phyloP scores from a whole-genome alignment of 2,113 vertebrate species.

The Talpa occidentalis region DNA sequence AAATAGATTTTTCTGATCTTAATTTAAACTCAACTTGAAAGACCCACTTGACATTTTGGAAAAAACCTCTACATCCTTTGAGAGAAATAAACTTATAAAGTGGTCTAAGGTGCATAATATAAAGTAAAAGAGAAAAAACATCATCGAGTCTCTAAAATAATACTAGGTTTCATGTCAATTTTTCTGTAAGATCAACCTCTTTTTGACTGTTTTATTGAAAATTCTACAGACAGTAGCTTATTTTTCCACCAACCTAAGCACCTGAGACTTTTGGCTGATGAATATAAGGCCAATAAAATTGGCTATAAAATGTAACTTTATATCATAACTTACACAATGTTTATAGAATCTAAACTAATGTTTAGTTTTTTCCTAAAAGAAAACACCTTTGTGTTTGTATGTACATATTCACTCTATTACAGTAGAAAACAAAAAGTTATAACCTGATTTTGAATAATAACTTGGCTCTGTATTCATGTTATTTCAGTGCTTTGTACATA shows the following conservation, averaged over 20 bases:
- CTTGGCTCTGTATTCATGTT: neutral
- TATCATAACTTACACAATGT: constrained; percentile 82
- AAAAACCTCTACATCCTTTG: constrained; percentile 60
- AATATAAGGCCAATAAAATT: constrained; percentile 84
- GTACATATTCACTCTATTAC: constrained; percentile 60
- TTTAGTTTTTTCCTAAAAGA: constrained; percentile 78
- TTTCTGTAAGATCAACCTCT: constrained; percentile 82
- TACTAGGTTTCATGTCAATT: constrained; percentile 82
- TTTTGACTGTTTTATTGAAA: constrained; percentile 86
- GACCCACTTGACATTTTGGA: constrained; percentile 53
- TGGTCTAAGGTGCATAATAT: constrained; percentile 67
- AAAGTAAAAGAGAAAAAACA: constrained; percentile 66
- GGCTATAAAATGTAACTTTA: constrained; percentile 85
- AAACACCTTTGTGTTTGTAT: constrained; percentile 66
- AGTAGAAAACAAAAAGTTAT: constrained; percentile 71
- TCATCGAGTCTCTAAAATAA: constrained; percentile 79
- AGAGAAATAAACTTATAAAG: constrained; percentile 73
- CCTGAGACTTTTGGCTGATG: constrained; percentile 88
- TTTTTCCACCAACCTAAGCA: constrained; percentile 86
- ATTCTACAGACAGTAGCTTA: constrained; percentile 87
- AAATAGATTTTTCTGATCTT: constrained; percentile 6
- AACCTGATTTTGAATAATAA: constrained; percentile 65
- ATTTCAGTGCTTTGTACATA: neutral
- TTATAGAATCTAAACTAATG: constrained; percentile 78
- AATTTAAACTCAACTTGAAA: constrained; percentile 67